Base-by-base conservation (phyloP, 2,113 vertebrate genomes). In the Syngnathus floridae region DNA sequence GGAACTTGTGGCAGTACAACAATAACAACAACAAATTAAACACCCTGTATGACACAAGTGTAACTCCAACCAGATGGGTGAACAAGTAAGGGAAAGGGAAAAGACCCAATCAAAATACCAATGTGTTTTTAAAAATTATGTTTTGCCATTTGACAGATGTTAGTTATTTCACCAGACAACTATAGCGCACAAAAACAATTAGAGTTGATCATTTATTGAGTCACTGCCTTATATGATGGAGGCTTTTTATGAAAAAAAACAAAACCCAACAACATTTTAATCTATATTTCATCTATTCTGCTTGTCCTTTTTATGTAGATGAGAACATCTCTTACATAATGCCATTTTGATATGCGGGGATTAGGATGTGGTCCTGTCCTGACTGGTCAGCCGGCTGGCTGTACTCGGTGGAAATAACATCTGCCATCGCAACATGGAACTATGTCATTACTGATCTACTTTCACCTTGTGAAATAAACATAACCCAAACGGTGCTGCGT, bases 321-420 rank as follows among this genome's bases (percentile, higher is more conserved):
- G 73, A 71, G 72, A 68, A 67, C 71, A 65, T 63, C 60, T 72
- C 75, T 89, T 88, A 82, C 79, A 76, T 87, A 88, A 89, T 64
- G 62, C 73, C 78, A 81, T 88, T 88, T 87, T 84, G 82, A 89
- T 87, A 83, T 76, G 69, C 69, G 69, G 70, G 83, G 88, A 89
- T 88, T 86, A 87, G 71, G 64, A 63, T 3, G 65, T 69, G 77
- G 78, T 82, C 78, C 69, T 70, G 55, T 65, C 54, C 74, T 75
- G 69, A 75, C 79, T 69, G 76, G 67, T 64, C 31, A 54, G 51
- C 68, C 22, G 66, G 43, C 71, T 61, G 70, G 51, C 63, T 66
- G 69, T 69, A 67, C 66, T 64, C 49, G 0, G 5, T 54, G 63
- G 66, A 58, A 70, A 77, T 68, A 58, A 74, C 26, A 51, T 64